Evolutionary conservation across 2,797 vertebrate genomes (phyloP), one percentile per base, ranked within the genome.

Genomic region (Ptychobarbus kaznakovi): DNA sequence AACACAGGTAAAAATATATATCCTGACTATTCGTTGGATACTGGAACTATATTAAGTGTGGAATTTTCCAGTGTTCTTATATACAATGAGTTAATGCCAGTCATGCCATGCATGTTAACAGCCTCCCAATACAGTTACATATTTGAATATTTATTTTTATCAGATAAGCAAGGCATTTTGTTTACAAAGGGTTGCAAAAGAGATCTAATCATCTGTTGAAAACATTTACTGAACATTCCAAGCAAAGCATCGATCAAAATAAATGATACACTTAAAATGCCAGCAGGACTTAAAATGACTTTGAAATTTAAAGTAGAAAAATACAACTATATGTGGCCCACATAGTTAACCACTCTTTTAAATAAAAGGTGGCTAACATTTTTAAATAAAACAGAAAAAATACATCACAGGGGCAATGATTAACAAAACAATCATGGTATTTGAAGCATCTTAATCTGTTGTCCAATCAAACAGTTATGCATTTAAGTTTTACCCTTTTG

Each of bases 1-100:
- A 88, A 81, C 76, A 70, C 38, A 77, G 20, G 74, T 78, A 81
- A 85, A 89, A 88, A 84, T 87, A 87, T 89, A 85, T 81, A 78
- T 86, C 79, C 66, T 51, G 40, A 86, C 83, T 84, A 82, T 80
- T 61, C 49, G 53, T 11, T 61, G 49, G 53, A 80, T 40, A 77
- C 42, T 80, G 69, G 66, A 69, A 80, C 42, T 42, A 75, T 46
- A 51, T 63, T 58, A 83, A 86, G 69, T 84, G 70, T 87, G 80
- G 42, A 75, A 89, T 69, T 63, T 80, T 87, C 69, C 87, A 87
- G 86, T 87, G 79, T 77, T 84, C 46, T 66, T 86, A 87, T 81
- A 13, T 85, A 89, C 86, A 89, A 84, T 91, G 7, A 61, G 81
- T 63, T 25, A 56, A 74, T 69, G 61, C 25, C 42, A 38, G 56